These are phyloP conservation scores for Scleropages formosus DNA, from an alignment of 2,797 vertebrate genomes.

Conservation along the genomic window DNA sequence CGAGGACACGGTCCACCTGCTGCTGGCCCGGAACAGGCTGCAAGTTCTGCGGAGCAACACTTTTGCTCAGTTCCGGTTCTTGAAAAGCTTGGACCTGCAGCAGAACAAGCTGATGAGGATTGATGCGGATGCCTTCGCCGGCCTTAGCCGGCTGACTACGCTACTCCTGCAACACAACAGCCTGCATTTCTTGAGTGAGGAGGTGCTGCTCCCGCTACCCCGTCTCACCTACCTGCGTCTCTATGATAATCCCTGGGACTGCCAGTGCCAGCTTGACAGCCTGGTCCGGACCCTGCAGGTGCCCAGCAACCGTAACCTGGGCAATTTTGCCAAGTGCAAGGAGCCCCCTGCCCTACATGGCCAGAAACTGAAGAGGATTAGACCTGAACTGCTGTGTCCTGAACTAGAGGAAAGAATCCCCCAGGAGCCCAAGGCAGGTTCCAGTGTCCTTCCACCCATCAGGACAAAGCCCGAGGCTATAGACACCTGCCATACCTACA, in stretches of 20 bases:
- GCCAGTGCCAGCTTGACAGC: constrained; percentile 82
- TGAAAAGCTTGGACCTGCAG: constrained; percentile 91
- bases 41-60: constrained; percentile 81
- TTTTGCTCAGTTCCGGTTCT: constrained; percentile 80
- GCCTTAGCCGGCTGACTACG: constrained; percentile 83
- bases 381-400: constrained; percentile 72
- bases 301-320: constrained; percentile 87
- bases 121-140: constrained; percentile 81
- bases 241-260: constrained; percentile 94
- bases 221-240: constrained; percentile 86
- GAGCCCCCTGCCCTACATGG: constrained; percentile 71
- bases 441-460: constrained; percentile 33
- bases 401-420: constrained; percentile 46
- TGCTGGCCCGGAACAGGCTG: constrained; percentile 86
- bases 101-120: constrained; percentile 89
- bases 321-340: constrained; percentile 85
- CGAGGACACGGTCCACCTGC: constrained; percentile 86
- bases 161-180: constrained; percentile 91
- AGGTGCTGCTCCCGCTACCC: constrained; percentile 80
- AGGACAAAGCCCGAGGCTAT: constrained; percentile 68
- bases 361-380: constrained; percentile 81
- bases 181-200: constrained; percentile 79
- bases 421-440: constrained; percentile 45
- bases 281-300: constrained; percentile 85
- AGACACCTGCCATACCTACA: constrained; percentile 80